Base-by-base conservation (phyloP, 1,140 invertebrate species). In the Anastrepha obliqua region DNA sequence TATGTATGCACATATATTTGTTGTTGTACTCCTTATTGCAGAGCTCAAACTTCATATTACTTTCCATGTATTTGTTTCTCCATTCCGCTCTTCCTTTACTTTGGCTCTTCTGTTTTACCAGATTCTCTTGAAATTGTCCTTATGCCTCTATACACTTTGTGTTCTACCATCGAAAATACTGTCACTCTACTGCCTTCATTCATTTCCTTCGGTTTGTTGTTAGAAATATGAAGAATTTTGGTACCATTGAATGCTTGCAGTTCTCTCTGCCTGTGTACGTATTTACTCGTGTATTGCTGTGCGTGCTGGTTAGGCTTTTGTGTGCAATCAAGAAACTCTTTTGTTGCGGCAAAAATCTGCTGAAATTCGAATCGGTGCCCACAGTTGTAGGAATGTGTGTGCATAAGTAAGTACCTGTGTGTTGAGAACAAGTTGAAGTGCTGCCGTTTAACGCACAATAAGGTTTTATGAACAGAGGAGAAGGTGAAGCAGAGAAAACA, bases 51-150 rank as follows among this genome's bases (percentile, higher is more conserved):
- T 1, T 55, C 51, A 55, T 55, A 55, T 55, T 3, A 8, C 0
- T 55, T 55, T 55, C 11, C 3, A 55, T 55, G 11, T 6, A 55
- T 2, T 55, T 55, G 51, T 2, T 20, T 67, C 20, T 29, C 20
- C 64, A 29, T 29, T 65, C n/a, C 6, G 39, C 64, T 39, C 64
- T 42, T 42, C 64, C 39, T 20, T 67, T 67, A 42, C 11, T 13
- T 7, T 29, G 29, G 1, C 29, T 67, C 8, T 42, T 15, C 11
- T 9, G 29, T 55, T 55, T 9, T 20, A 13, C 11, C 9, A 15
- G 64, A 67, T 67, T 9, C 64, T 67, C 29, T 67, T 67, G 64
- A 67, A n/a, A 67, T 67, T 67, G 39, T 67, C 64, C 64, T 67
- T 29, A 20, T 42, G 64, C 29, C 64, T 67, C 51, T 55, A 2